Base-by-base conservation (phyloP, 2,113 vertebrate genomes). In the Bos indicus region DNA sequence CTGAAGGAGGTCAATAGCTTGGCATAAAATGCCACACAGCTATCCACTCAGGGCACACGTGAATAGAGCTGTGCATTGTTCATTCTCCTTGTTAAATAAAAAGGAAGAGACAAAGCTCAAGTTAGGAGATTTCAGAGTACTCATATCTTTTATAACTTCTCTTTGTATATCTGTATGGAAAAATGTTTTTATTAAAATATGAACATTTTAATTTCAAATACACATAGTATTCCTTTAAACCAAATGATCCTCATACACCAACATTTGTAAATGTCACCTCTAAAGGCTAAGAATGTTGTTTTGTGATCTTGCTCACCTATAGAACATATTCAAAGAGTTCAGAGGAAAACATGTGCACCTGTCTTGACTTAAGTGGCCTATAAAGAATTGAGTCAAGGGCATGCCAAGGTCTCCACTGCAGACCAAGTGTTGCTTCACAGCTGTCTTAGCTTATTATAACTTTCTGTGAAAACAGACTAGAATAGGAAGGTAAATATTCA, bases 161-260 rank as follows among this genome's bases (percentile, higher is more conserved):
- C 26, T 95, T 64, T 92, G 46, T 59, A 80, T 17, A 48, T 80
- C 21, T 83, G 91, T 71, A 74, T 40, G 23, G 17, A 91, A 80
- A 91, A 78, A 74, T 8, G 13, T 56, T 91, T 88, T 95, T 5
- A 94, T 77, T 96, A 59, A 95, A 90, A 87, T 85, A 51, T 67
- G 43, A 96, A 83, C 23, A 80, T 64, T 94, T 96, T 64, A 74
- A 91, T 95, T 94, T 88, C 9, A 95, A 92, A 97, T 81, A 36
- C 28, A 86, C 19, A 56, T 87, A 97, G 87, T 96, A 87, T 64
- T 46, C n/a, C 17, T 95, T 97, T 96, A 77, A 67, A 81, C 16
- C 95, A 95, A 98, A 92, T 85, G 43, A 81, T 86, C 17, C 14
- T 91, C 36, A 14, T 95, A 88, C 36, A 71, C 12, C 48, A 95